Evolutionary conservation across 1,140 invertebrate species (phyloP).

Genomic region (Ceratina calcarata): DNA sequence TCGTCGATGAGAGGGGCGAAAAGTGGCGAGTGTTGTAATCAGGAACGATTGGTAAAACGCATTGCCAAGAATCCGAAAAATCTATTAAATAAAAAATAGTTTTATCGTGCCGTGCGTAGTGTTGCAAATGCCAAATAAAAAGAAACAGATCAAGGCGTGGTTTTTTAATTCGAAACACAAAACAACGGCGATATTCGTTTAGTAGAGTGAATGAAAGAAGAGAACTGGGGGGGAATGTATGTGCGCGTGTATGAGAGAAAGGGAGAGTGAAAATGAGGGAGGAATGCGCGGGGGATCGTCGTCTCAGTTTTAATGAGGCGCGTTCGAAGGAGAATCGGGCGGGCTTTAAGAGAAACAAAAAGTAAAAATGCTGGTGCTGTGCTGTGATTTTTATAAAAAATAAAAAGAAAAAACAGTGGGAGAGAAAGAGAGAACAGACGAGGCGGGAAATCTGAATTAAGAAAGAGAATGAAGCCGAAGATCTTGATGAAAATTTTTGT

Average conservation of each 20-base stretch:
- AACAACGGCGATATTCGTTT: conserved; percentile 53
- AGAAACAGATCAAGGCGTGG: conserved; percentile 45
- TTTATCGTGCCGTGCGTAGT: conserved; percentile 65
- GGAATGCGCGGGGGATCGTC: conserved; percentile 39
- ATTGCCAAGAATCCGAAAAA: conserved; percentile 34
- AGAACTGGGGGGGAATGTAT: neutral
- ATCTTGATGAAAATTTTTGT: conserved; percentile 68
- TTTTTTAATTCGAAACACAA: conserved; percentile 39
- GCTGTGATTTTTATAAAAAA: conserved; percentile 79
- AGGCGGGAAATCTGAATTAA: conserved; percentile 16
- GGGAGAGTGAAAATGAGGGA: neutral
- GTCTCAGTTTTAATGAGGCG: conserved; percentile 75
- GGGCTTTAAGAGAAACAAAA: conserved; percentile 65
- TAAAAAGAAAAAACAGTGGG: conserved; percentile 53
- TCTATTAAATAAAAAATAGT: conserved; percentile 26
- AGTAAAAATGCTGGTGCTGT: conserved; percentile 78
- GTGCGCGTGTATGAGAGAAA: neutral
- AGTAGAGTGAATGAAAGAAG: conserved; percentile 1
- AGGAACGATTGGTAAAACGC: conserved; percentile 41
- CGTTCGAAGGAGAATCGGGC: conserved; percentile 68
- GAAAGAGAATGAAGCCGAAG: conserved; percentile 22
- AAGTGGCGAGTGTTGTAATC: conserved; percentile 38
- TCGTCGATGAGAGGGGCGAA: conserved; percentile 20
- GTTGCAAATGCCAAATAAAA: conserved; percentile 74
- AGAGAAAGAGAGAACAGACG: conserved; percentile 37